These are phyloP conservation scores for Limosa lapponica DNA, from an alignment of 2,797 vertebrate genomes.

Conservation along the genomic window DNA sequence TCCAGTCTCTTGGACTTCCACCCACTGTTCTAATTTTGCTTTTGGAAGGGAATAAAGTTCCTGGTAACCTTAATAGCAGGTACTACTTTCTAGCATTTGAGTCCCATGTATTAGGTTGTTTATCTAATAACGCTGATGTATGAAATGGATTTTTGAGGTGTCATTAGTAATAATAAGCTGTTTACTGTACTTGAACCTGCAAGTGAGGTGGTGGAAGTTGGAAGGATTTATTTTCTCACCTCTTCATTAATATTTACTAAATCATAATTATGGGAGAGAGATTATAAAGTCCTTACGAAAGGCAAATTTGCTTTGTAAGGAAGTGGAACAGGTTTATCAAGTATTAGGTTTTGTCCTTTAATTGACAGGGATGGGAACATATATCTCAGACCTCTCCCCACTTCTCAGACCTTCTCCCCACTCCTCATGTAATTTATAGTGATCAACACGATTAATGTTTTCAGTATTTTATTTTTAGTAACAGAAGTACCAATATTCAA, in stretches of 20 bases:
- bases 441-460: background rate
- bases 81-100: background rate
- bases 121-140: background rate
- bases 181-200: background rate
- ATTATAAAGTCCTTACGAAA: background rate
- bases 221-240: background rate
- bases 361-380: rapidly evolving
- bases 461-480: background rate
- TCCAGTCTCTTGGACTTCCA: background rate
- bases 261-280: background rate
- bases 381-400: background rate
- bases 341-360: background rate
- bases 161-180: background rate
- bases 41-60: background rate
- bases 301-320: background rate
- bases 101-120: background rate
- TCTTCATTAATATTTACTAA: background rate
- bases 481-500: background rate
- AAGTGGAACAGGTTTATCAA: background rate
- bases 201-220: background rate
- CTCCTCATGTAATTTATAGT: background rate
- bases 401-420: background rate
- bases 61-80: background rate
- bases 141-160: background rate
- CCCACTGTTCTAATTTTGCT: background rate